A percentile compares a stretch with the other conserved stretches of the same genome.
These are phyloP conservation scores for Xiphophorus maculatus DNA, from an alignment of 2,113 vertebrate genomes.

Conservation along the genomic window DNA sequence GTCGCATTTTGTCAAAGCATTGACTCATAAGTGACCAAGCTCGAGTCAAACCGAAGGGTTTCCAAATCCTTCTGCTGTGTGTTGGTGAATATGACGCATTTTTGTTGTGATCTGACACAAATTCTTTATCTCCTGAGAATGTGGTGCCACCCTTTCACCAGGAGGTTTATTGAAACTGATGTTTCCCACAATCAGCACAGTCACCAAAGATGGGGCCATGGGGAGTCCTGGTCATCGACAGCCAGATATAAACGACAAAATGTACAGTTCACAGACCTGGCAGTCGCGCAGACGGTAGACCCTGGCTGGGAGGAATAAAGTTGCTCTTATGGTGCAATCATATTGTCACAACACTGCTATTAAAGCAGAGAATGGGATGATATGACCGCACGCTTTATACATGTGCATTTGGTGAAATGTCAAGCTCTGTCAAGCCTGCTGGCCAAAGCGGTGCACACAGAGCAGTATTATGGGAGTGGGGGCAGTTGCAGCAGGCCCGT, in stretches of 20 bases:
- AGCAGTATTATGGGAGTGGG: constrained; percentile 69
- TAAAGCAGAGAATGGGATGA: constrained; percentile 37
- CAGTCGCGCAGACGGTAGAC: neutral
- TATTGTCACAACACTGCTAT: neutral
- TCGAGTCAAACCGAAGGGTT: no score
- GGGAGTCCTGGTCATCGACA: neutral
- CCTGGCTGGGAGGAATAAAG: neutral
- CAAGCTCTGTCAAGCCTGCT: constrained; percentile 56
- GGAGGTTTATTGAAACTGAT: neutral
- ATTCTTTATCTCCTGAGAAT: no score
- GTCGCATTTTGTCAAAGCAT: no score
- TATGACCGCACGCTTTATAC: constrained; percentile 48
- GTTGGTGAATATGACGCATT: no score
- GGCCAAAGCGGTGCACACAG: constrained; percentile 61
- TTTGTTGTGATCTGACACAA: no score
- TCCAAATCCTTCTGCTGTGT: no score
- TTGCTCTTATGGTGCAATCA: neutral
- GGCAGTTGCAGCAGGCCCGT: constrained; percentile 70
- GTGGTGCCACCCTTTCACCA: neutral
- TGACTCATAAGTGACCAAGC: no score
- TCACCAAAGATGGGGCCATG: neutral
- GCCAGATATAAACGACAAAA: neutral
- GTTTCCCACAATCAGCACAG: neutral
- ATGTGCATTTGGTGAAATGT: constrained; percentile 59
- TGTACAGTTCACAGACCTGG: neutral